Evolutionary conservation across 2,888 invertebrate species (phyloP).

Genomic region (Folsomia candida): DNA sequence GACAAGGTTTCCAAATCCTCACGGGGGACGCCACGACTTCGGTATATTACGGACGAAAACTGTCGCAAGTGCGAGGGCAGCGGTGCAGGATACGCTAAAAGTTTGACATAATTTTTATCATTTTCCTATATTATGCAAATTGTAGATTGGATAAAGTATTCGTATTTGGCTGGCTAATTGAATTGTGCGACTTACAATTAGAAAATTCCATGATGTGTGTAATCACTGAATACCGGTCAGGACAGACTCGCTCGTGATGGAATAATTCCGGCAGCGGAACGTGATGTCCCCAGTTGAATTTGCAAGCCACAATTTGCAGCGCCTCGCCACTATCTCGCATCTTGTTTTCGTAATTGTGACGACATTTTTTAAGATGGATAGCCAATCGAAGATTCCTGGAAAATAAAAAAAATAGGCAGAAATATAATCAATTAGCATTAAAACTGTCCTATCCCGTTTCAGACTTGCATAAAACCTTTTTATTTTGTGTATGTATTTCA

Average conservation of each 20-base stretch:
- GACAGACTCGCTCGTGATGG: conserved; percentile 24
- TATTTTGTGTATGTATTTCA: too few species aligned
- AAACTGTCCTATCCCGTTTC: too few species aligned
- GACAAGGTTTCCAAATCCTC: too few species aligned
- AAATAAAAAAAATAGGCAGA: background rate
- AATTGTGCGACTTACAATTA: conserved; percentile 3
- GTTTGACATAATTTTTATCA: too few species aligned
- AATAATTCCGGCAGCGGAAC: conserved; percentile 23
- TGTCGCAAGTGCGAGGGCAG: too few species aligned
- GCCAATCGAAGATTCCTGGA: conserved; percentile 18
- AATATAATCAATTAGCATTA: background rate
- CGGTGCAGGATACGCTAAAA: too few species aligned
- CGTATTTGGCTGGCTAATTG: too few species aligned
- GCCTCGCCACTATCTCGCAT: background rate
- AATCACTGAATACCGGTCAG: conserved; percentile 24
- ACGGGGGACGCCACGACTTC: too few species aligned
- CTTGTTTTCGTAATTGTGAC: conserved; percentile 21
- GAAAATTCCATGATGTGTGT: conserved; percentile 18
- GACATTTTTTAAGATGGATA: conserved; percentile 32
- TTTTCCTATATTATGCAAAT: too few species aligned
- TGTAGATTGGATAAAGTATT: too few species aligned
- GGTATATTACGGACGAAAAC: too few species aligned
- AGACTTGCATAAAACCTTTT: too few species aligned
- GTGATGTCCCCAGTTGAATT: conserved; percentile 28
- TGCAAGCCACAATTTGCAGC: conserved; percentile 24